phyloP scores from a whole-genome alignment of 2,797 vertebrate genomes.

The Chelon labrosus region DNA sequence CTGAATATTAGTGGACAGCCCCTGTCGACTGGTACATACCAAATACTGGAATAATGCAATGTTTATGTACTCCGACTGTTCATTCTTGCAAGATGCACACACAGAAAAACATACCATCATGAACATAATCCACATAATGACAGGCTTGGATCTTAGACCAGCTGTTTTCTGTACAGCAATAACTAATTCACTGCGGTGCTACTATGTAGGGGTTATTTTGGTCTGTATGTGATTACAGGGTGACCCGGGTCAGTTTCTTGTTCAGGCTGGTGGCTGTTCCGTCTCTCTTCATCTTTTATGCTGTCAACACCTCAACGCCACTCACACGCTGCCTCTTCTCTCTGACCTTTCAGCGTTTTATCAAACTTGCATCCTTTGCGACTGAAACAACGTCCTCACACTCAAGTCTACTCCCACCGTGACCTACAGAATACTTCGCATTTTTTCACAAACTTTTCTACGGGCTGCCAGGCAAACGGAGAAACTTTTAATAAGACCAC shows the following conservation, averaged over 20 bases:
- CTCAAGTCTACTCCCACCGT: constrained; percentile 9
- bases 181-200: constrained; percentile 13
- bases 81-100: constrained; percentile 6
- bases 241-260: constrained; percentile 47
- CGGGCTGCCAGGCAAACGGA: not conserved
- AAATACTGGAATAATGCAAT: not conserved
- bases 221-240: constrained; percentile 59
- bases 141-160: not conserved
- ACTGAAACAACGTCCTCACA: constrained; percentile 24
- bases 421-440: constrained; percentile 2
- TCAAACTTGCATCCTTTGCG: constrained; percentile 30
- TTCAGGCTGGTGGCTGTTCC: constrained; percentile 23
- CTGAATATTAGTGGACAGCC: not conserved
- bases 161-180: constrained; percentile 18
- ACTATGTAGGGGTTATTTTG: constrained; percentile 68
- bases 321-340: constrained; percentile 29
- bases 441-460: constrained; percentile 12
- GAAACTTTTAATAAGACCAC: constrained; percentile 5
- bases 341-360: constrained; percentile 56
- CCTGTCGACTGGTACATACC: constrained; percentile 26
- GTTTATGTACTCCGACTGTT: not conserved
- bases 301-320: constrained; percentile 57
- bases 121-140: constrained; percentile 5
- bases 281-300: constrained; percentile 43
- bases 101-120: not conserved